Base-by-base conservation (phyloP, 1,140 invertebrate genomes). In the Eufriesea mexicana region DNA sequence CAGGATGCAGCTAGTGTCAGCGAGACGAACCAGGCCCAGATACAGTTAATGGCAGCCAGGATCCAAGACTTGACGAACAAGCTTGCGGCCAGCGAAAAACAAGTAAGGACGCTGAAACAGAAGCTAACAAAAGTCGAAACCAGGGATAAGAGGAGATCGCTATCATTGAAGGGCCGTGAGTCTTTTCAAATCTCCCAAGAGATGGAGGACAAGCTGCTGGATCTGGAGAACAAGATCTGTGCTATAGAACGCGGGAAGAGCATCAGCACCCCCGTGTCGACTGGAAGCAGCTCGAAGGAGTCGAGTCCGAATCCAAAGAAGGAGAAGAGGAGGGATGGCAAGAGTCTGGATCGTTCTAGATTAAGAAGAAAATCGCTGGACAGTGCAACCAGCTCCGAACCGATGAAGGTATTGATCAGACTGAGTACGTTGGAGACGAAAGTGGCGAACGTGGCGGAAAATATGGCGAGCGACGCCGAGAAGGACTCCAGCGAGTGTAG, bases 41-140 rank as follows among this genome's bases (percentile, higher is more conserved):
- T 97, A 35, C 95, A 96, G 67, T 93, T 98, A 79, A 97, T 98
- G 97, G 97, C 96, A 2, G 96, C 96, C n/a, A 95, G 97, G 47
- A 96, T 98, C 61, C 96, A 98, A 90, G 97, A 98, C 92, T 92
- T 98, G 55, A 98, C 98, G 0, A 95, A 95, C 54, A 98, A 98
- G 92, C 94, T 98, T 42, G 96, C 95, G 7, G 95, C 95, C 2
- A 97, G 97, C n/a, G 98, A 98, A 89, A 97, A 97, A 88, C 97
- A 98, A 92, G 96, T 97, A 16, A 94, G 97, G 75, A 96, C 95
- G 8, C 87, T 97, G 35, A 97, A 97, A 92, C 97, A 97, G 88
- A 98, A 98, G 92, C 92, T 98, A 59, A 96, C 96, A 84, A 97
- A 97, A 91, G 95, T 96, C 0, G 98, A 98, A 89, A 96, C 95